phyloP scores from a whole-genome alignment of 1,140 invertebrate species.

The Drosophila santomea region DNA sequence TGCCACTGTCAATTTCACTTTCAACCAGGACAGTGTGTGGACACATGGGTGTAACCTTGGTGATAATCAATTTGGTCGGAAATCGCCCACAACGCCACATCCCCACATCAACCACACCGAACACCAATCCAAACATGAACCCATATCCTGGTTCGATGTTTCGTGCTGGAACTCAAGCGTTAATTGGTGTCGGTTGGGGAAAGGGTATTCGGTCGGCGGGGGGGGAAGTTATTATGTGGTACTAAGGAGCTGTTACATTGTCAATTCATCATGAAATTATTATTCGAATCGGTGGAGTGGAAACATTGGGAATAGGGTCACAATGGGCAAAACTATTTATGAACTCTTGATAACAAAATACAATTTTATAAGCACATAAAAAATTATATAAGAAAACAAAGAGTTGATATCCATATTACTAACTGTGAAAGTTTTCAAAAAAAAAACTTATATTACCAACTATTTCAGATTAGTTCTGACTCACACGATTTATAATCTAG shows the following conservation, averaged over 20 bases:
- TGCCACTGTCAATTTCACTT: constrained; percentile 24
- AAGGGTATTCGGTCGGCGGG: not conserved
- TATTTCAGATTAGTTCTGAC: constrained; percentile 18
- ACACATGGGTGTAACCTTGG: constrained; percentile 72
- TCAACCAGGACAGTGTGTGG: constrained; percentile 56
- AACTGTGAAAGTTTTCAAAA: too few species aligned
- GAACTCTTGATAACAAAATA: not conserved
- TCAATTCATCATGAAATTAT: constrained; percentile 39
- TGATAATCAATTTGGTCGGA: constrained; percentile 72
- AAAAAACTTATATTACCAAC: too few species aligned
- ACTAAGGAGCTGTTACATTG: constrained; percentile 38
- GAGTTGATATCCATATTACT: not conserved
- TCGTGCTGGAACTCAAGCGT: constrained; percentile 40
- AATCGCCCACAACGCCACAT: constrained; percentile 19
- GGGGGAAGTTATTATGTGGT: constrained; percentile 35
- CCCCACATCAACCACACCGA: too few species aligned
- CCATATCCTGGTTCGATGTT: constrained; percentile 36
- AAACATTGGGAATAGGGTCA: not conserved
- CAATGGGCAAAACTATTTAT: not conserved
- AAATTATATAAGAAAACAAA: too few species aligned
- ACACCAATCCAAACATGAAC: constrained; percentile 7
- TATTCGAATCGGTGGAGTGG: constrained; percentile 1
- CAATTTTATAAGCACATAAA: too few species aligned
- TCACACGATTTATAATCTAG: constrained; percentile 21
- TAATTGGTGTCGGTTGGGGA: constrained; percentile 23